Conservation (phyloP, 1,140 invertebrate genomes). For the Drosophila truncata region DNA sequence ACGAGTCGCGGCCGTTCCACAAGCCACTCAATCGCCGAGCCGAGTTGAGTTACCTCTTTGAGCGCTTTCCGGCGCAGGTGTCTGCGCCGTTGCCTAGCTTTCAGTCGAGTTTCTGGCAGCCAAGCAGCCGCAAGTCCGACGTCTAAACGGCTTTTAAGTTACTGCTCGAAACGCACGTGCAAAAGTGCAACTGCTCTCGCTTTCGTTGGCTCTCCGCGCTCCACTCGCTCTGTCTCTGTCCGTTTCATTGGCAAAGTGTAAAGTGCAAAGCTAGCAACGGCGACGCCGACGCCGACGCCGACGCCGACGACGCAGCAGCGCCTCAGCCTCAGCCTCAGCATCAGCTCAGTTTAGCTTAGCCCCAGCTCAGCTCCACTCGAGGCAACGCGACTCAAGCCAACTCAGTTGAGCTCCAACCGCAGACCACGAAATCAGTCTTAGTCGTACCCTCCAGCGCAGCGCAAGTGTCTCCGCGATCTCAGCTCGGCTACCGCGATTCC, state of each 20-base stretch:
- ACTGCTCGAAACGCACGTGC: conserved; percentile 59
- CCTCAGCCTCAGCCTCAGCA: conserved; percentile 19
- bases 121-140: conserved; percentile 50
- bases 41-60: conserved; percentile 24
- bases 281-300: conserved; percentile 40
- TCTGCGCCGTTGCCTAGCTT: conserved; percentile 49
- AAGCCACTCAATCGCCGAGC: conserved; percentile 29
- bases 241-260: conserved; percentile 71
- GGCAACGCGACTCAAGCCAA: conserved; percentile 39
- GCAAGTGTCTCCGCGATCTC: conserved; percentile 62
- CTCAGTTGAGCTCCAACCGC: conserved; percentile 19
- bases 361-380: conserved; percentile 38
- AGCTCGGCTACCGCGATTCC: conserved; percentile 35
- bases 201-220: conserved; percentile 8
- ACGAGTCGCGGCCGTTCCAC: conserved; percentile 60
- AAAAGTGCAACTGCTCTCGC: conserved; percentile 59
- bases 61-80: conserved; percentile 44
- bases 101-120: conserved; percentile 61
- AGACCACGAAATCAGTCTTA: conserved; percentile 70
- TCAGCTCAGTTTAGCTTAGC: conserved; percentile 46
- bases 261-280: conserved; percentile 68
- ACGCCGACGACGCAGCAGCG: conserved; percentile 36
- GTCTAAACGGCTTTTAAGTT: conserved; percentile 31
- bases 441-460: conserved; percentile 70
- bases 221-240: conserved; percentile 14